phyloP scores from a whole-genome alignment of 2,113 vertebrate genomes.

The Oceanites oceanicus region DNA sequence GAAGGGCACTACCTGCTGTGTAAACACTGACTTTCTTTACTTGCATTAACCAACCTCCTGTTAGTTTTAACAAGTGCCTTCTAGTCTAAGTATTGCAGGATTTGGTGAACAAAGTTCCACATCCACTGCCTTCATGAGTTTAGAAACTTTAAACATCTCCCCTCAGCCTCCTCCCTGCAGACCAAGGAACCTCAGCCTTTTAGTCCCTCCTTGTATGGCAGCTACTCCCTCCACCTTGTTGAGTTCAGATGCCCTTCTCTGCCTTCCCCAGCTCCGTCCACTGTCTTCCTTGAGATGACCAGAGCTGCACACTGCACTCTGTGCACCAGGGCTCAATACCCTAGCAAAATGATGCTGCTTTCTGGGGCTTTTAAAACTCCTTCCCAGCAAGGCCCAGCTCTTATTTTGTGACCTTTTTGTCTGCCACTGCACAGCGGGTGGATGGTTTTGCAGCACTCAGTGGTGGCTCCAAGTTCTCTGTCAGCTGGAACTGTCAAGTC shows the following conservation, averaged over 20 bases:
- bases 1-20: background rate
- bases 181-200: background rate
- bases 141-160: background rate
- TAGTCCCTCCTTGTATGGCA: background rate
- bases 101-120: background rate
- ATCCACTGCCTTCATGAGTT: background rate
- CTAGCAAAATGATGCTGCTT: background rate
- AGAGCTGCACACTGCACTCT: background rate
- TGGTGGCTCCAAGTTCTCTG: background rate
- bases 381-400: background rate
- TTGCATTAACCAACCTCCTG: background rate
- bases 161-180: background rate
- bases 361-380: background rate
- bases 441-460: background rate
- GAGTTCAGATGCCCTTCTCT: background rate
- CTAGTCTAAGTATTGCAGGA: background rate
- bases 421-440: no score
- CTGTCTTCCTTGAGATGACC: background rate
- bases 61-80: background rate
- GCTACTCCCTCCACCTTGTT: background rate
- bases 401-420: background rate
- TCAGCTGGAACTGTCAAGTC: background rate
- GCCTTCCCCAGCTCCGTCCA: background rate
- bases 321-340: background rate
- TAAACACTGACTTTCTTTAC: background rate